Evolutionary conservation across 2,888 invertebrate genomes (phyloP).

Genomic region (Apamea epomidion): DNA sequence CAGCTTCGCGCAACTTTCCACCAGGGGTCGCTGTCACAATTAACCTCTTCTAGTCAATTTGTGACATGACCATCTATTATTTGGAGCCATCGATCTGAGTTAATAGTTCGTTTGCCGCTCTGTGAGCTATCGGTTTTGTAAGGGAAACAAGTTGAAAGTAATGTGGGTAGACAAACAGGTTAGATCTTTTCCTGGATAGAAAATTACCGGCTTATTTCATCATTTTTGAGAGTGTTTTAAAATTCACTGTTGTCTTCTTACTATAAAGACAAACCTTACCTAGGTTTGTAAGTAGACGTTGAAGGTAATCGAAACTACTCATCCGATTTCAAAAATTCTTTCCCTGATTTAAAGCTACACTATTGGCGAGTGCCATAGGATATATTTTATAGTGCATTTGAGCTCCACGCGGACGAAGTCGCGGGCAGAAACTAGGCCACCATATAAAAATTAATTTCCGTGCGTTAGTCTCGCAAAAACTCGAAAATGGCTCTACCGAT

Average conservation of each 20-base stretch:
- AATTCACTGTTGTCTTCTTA: neutral
- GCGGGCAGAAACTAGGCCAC: no score
- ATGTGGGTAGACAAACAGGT: constrained; percentile 15
- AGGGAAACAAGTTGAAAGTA: constrained; percentile 12
- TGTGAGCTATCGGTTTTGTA: constrained; percentile 28
- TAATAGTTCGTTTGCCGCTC: constrained; percentile 49
- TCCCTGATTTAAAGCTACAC: neutral
- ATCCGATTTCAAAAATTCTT: no score
- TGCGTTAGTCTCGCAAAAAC: no score
- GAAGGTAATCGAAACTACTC: no score
- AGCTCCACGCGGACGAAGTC: neutral
- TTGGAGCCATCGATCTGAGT: constrained; percentile 60
- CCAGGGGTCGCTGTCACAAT: constrained; percentile 66
- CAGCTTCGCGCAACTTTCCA: constrained; percentile 70
- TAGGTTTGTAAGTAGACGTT: no score
- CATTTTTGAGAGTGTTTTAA: neutral
- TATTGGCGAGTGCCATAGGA: neutral
- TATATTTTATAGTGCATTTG: neutral
- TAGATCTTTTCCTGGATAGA: neutral
- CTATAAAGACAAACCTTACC: neutral
- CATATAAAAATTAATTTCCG: no score
- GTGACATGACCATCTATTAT: constrained; percentile 72
- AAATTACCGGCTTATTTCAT: neutral
- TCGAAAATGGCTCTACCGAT: no score
- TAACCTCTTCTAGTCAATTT: constrained; percentile 71